These are phyloP conservation scores for Magallana nippona DNA, from an alignment of 2,888 invertebrate species.

Conservation along the genomic window DNA sequence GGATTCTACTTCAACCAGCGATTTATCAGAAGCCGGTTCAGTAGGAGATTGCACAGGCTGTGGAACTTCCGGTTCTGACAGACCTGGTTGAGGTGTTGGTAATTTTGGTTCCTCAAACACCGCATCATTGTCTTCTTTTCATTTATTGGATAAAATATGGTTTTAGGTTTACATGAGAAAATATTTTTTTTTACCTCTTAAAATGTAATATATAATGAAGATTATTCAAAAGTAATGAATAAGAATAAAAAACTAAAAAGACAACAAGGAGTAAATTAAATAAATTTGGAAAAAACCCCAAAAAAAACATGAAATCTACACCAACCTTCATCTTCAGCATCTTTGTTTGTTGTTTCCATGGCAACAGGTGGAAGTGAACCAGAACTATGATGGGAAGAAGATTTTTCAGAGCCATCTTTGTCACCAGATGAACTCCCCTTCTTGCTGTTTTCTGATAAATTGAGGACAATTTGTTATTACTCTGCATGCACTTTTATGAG, in stretches of 20 bases:
- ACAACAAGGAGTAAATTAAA: too few species aligned
- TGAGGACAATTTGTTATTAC: too few species aligned
- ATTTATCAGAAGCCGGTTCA: not conserved
- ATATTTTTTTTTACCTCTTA: too few species aligned
- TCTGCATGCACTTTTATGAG: too few species aligned
- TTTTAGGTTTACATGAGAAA: not conserved
- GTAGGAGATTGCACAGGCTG: not conserved
- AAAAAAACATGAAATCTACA: not conserved
- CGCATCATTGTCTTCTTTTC: not conserved
- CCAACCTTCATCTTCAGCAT: slow-evolving; percentile 6
- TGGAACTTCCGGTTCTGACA: not conserved
- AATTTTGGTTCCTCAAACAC: slow-evolving; percentile 6
- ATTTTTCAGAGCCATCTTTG: not conserved
- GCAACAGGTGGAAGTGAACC: slow-evolving; percentile 7
- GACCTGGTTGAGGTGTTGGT: slow-evolving; percentile 3
- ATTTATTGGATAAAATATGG: not conserved
- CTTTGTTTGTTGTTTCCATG: slow-evolving; percentile 34
- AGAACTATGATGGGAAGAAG: slow-evolving; percentile 4
- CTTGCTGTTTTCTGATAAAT: not conserved
- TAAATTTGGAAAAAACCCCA: too few species aligned
- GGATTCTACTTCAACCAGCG: not conserved
- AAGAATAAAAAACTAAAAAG: too few species aligned
- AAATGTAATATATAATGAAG: too few species aligned
- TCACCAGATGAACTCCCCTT: not conserved
- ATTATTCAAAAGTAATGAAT: too few species aligned